Evolutionary conservation across 2,797 vertebrate genomes (phyloP).

Genomic region (Spea hammondii): DNA sequence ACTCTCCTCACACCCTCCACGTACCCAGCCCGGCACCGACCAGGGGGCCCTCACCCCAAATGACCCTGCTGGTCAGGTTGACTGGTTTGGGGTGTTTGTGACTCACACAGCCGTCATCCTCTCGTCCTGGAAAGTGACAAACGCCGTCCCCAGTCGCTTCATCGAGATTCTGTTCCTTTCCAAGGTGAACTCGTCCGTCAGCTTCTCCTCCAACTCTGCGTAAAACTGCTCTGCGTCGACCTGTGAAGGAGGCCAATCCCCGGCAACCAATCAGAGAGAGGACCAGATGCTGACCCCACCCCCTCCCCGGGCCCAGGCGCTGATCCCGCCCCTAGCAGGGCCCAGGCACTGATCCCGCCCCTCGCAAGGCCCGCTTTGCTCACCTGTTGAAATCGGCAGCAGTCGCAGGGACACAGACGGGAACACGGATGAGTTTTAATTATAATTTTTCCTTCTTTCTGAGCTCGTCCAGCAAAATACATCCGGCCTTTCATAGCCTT

Average conservation of each 20-base stretch:
- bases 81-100: background rate
- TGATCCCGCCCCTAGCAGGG: background rate
- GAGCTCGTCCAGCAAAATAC: conserved; percentile 88
- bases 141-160: conserved; percentile 88
- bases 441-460: conserved; percentile 89
- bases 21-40: no score
- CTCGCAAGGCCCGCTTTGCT: background rate
- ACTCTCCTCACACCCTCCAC: background rate
- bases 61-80: background rate
- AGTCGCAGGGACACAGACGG: conserved; percentile 89
- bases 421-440: conserved; percentile 90
- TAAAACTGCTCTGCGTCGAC: conserved; percentile 98
- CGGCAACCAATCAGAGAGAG: background rate
- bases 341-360: background rate
- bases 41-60: background rate
- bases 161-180: conserved; percentile 86
- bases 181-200: conserved; percentile 93
- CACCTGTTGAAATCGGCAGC: conserved; percentile 93
- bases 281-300: background rate
- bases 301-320: background rate
- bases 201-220: conserved; percentile 91
- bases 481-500: conserved; percentile 95
- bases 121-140: conserved; percentile 92
- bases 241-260: conserved; percentile 62
- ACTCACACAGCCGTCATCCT: conserved; percentile 91